Evolutionary conservation across 2,113 vertebrate genomes (phyloP).

Genomic region (Anarrhichthys ocellatus): DNA sequence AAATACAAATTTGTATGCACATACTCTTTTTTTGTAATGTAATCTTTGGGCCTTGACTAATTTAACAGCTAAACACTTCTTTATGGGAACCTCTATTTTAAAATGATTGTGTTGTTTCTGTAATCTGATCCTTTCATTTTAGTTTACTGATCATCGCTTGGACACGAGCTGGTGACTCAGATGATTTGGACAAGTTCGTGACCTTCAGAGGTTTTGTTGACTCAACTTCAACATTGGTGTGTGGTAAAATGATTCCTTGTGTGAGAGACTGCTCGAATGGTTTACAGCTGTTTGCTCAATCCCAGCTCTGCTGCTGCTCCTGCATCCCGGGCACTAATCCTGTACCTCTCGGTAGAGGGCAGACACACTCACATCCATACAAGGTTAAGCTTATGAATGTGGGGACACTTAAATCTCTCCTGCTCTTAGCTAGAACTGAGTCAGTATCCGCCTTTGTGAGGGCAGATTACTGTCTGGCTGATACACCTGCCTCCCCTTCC

Average conservation of each 20-base stretch:
- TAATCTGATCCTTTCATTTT: not conserved
- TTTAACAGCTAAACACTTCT: not conserved
- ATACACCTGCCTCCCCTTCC: conserved; percentile 7
- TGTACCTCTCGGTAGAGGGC: conserved; percentile 51
- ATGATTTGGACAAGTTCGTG: not conserved
- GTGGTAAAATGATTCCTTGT: conserved; percentile 14
- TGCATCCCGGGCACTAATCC: conserved; percentile 58
- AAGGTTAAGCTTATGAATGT: conserved; percentile 68
- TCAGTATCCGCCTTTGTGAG: conserved; percentile 24
- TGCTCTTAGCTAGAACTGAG: conserved; percentile 47
- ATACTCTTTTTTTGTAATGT: not conserved
- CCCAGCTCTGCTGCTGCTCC: conserved; percentile 17
- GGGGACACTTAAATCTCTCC: conserved; percentile 48
- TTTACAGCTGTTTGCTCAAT: not conserved
- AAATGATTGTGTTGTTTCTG: not conserved
- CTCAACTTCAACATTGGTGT: not conserved
- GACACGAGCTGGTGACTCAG: conserved; percentile 18
- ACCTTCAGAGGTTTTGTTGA: conserved; percentile 31
- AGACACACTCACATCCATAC: conserved; percentile 34
- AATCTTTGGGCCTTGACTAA: not conserved
- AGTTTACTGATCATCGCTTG: not conserved
- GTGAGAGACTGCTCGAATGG: not conserved
- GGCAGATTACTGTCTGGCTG: conserved; percentile 32
- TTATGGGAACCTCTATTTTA: not conserved
- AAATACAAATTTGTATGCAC: not conserved